Evolutionary conservation across 2,888 invertebrate genomes (phyloP), one percentile per base, ranked within the genome.

Genomic region (Sinopyrophorus schimmeli): DNA sequence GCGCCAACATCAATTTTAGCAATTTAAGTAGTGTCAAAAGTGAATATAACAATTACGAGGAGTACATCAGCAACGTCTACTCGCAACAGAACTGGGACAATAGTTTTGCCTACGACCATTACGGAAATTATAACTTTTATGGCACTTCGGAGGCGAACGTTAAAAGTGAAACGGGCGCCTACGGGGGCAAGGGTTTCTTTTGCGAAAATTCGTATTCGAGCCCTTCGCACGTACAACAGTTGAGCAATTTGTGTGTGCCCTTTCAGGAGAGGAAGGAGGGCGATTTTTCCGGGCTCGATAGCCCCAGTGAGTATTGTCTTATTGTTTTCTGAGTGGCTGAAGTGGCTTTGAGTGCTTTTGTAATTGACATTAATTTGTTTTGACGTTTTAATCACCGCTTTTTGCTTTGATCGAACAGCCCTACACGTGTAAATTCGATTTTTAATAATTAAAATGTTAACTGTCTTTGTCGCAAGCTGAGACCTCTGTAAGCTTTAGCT

Each of bases 241-340:
- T 72, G 44, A 69, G 66, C 26, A 68, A 68, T 56, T 62, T 72
- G 37, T 71, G 72, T 48, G 65, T 66, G 17, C 71, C 69, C 9
- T 71, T 65, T 50, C 53, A 59, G 14, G 60, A 58, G 28, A 47
- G 44, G n/a, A 53, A 53, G 27, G 60, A 64, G 2, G 58, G 55
- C n/a, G 62, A 55, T n/a, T 68, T 65, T 52, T 42, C 49, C 10
- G 68, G 68, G 55, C 54, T 63, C 37, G 71, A 69, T 16, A 71
- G 69, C 55, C 69, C 70, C 46, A 71, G 73, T 73, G 67, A 68
- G 73, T 68, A 48, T 2, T n/a, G 28, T 3, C 14, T 39, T 12
- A 11, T 9, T 40, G 12, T 39, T 5, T 15, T 18, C 20, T 10
- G 9, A 34, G n/a, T 18, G 11, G 11, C 20, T 17, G 12, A 9